Evolutionary conservation across 2,797 vertebrate genomes (phyloP), one percentile per base, ranked within the genome.

Genomic region (Erethizon dorsatum): DNA sequence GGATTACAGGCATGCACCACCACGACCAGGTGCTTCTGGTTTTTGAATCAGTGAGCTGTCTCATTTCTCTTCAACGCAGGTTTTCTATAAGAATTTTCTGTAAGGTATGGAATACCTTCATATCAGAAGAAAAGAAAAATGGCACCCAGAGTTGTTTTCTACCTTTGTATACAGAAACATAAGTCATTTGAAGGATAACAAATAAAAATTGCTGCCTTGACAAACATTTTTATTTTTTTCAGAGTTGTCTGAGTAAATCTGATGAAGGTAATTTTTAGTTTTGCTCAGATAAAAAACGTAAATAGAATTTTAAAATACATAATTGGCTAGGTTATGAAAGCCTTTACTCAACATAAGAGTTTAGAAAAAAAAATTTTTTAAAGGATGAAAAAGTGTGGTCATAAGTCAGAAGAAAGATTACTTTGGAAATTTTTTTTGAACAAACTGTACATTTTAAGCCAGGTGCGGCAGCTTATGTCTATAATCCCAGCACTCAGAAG

Each of bases 71-170:
- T 94, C 28, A 78, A 9, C 17, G 71, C 82, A 54, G 3, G n/a
- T 47, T 94, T 77, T 77, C 24, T 84, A 6, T 90, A 88, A 83
- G n/a, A 63, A 91, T 87, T 88, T 96, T 93, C 20, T 82, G 15
- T 90, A 78, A 79, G 26, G 12, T n/a, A 84, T 94, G 71, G 54
- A 59, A 12, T 89, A 73, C 50, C 45, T 88, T 88, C 41, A 57
- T 71, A 59, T 79, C 78, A 7, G 41, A 89, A 79, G 26, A 65
- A 28, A 65, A 10, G 78, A 82, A 79, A 96, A 95, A 45, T 24
- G 57, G 77, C 65, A 65, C 31, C 86, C 78, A 77, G 11, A 88
- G 24, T 85, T 95, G 52, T 59, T 93, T 83, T 91, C 41, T 85
- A 37, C 24, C 31, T 94, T 67, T 78, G 1, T 59, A 57, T 8